These are phyloP conservation scores for Caranx melampygus DNA, from an alignment of 2,113 vertebrate genomes.

Conservation along the genomic window DNA sequence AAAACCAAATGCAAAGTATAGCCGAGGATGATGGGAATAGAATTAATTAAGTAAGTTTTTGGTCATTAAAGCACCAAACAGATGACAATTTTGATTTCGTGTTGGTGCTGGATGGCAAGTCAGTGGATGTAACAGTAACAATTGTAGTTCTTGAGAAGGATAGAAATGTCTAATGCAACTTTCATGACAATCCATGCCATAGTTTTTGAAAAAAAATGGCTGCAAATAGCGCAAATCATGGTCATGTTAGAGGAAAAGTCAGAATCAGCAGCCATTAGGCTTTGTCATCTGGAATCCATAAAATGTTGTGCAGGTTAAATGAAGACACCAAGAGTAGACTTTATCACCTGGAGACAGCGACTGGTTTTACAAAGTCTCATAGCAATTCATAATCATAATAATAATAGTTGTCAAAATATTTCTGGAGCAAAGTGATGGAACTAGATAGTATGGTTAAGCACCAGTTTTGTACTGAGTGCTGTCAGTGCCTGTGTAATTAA, in stretches of 20 bases:
- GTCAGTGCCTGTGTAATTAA: slow-evolving; percentile 17
- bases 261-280: not conserved
- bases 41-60: no score
- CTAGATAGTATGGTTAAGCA: not conserved
- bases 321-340: not conserved
- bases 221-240: not conserved
- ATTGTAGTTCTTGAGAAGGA: not conserved
- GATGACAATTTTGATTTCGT: no score
- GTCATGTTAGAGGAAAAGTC: not conserved
- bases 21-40: no score
- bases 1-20: no score
- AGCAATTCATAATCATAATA: not conserved
- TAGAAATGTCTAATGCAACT: no score
- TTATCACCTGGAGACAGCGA: not conserved
- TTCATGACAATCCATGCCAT: no score
- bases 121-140: not conserved
- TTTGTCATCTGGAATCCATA: not conserved
- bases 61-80: no score
- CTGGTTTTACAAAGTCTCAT: not conserved
- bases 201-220: no score
- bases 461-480: not conserved
- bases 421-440: not conserved
- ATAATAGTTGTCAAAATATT: not conserved
- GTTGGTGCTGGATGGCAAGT: not conserved
- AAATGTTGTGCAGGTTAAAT: not conserved